Evolutionary conservation across 2,888 invertebrate species (phyloP).

Genomic region (Crossocerus cetratus): DNA sequence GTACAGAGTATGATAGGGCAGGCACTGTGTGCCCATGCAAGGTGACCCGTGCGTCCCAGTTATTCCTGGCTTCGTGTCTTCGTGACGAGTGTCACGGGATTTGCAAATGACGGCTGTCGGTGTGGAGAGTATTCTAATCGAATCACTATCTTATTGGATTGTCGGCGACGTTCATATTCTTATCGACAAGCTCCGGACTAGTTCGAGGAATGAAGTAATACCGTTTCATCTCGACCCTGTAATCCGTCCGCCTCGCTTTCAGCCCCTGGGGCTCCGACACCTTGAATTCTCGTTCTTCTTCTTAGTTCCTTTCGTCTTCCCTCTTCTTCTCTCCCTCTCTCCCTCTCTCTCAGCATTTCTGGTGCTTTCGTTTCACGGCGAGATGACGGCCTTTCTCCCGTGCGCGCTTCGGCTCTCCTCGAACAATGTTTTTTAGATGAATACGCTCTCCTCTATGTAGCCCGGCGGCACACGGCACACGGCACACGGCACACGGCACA

Average conservation of each 20-base stretch:
- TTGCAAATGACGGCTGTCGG: too few species aligned
- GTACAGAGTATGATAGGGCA: background rate
- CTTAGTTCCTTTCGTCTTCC: background rate
- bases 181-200: conserved; percentile 11
- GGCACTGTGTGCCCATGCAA: background rate
- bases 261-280: conserved; percentile 18
- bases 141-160: conserved; percentile 15
- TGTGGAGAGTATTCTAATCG: background rate
- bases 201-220: conserved; percentile 20
- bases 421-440: conserved; percentile 36
- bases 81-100: too few species aligned
- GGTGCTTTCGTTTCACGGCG: background rate
- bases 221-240: conserved; percentile 21
- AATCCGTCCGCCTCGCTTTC: conserved; percentile 39
- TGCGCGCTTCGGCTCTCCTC: conserved; percentile 7
- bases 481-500: too few species aligned
- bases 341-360: too few species aligned
- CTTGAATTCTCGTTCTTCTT: background rate
- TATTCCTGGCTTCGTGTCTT: too few species aligned
- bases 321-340: background rate
- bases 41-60: background rate
- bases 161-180: conserved; percentile 18
- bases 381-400: background rate
- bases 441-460: conserved; percentile 19
- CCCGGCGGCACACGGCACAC: background rate